Base-by-base conservation (phyloP, 2,888 invertebrate species). In the Leucoma salicis region DNA sequence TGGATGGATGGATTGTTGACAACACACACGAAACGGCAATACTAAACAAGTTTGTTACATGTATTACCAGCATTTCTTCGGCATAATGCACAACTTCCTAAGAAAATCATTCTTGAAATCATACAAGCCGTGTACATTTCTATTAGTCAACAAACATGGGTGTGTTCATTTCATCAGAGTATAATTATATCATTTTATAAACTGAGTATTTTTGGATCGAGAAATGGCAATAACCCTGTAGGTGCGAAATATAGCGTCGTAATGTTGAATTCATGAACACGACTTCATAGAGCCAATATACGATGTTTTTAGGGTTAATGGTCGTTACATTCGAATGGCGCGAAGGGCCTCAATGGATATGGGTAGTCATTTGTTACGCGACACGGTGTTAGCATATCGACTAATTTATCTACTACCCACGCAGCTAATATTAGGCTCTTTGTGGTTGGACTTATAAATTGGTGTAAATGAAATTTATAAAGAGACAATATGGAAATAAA, bases 141-240 rank as follows among this genome's bases (percentile, higher is more conserved):
- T n/a, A n/a, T n/a, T n/a, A n/a, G n/a, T n/a, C n/a, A n/a, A n/a
- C n/a, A n/a, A n/a, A n/a, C n/a, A n/a, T n/a, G n/a, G n/a, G n/a
- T n/a, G n/a, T n/a, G n/a, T n/a, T n/a, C n/a, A n/a, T n/a, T n/a
- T n/a, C n/a, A 34, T 15, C 11, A 14, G n/a, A 39, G 31, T 43
- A 29, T 50, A 59, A 60, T 62, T 57, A 57, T 59, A n/a, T n/a
- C n/a, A n/a, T n/a, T n/a, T n/a, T 8, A 21, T 8, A 21, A 27
- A 10, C 5, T 5, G 37, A 32, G 46, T 62, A 59, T 58, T 55
- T 63, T 54, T 37, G 46, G 36, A 47, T 41, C 52, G 37, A 33
- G 27, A 16, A 18, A 43, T 36, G 61, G 53, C 53, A 60, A 50
- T 50, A 58, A 61, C 61, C 38, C 43, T 31, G 57, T 57, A 59